Evolutionary conservation across 2,113 vertebrate species (phyloP), one percentile per base, ranked within the genome.

Genomic region (Callipepla californica): DNA sequence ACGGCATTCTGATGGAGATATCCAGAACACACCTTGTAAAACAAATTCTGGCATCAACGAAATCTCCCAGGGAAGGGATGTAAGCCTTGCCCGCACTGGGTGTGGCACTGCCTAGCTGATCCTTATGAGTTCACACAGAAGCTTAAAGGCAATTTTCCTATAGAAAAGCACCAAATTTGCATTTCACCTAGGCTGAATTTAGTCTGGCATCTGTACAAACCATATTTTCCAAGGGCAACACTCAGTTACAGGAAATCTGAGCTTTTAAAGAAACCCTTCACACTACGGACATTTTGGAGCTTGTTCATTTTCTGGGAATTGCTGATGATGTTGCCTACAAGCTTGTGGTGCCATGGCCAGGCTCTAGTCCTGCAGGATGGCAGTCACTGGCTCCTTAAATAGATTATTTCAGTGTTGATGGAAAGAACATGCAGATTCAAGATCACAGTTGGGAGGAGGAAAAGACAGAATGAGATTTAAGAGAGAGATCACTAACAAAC

Each of bases 401-500:
- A 85, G 77, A 89, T 82, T 72, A 69, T 82, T 92, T 86, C 68
- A 51, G 73, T 86, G 85, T 70, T 65, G 82, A 78, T 78, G 57
- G 62, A 83, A 63, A 77, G 80, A 80, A 91, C 44, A 62, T 89
- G 78, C 82, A 95, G 69, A 87, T 96, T 95, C 95, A 85, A 91
- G 42, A 92, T 86, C 81, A 95, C 57, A 80, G n/a, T 73, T 73
- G 78, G 69, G 48, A 87, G 62, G 81, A 92, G 73, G 65, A 55
- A 87, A 53, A 90, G 65, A 94, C 22, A 93, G 67, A 84, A 84
- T 13, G 53, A 84, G 58, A 75, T 59, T 82, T 82, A 84, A 87
- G 77, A 83, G 32, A 75, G 83, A 81, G 57, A 87, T 90, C 84
- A 61, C 67, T 59, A 89, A 89, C 85, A 92, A 92, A 88, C 53